These are phyloP conservation scores for Percopsis omiscomaycus DNA, from an alignment of 2,797 vertebrate genomes.

Conservation along the genomic window DNA sequence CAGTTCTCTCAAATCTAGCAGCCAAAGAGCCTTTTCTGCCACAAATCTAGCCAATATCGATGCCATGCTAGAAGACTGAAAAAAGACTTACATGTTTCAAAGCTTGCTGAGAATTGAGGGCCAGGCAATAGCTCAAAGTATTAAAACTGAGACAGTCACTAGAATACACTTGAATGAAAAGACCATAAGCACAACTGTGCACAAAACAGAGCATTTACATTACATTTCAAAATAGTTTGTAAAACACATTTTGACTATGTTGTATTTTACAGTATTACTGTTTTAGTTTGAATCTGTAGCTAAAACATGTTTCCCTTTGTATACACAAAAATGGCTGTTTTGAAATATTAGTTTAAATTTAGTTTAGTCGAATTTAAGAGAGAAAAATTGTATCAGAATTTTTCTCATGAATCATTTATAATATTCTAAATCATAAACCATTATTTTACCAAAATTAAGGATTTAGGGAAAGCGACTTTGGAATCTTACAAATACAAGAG, in stretches of 20 bases:
- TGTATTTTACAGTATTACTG: too few relatives aligned
- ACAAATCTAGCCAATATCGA: constrained; percentile 79
- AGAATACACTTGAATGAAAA: constrained; percentile 70
- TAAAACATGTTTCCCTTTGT: too few relatives aligned
- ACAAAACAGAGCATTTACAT: constrained; percentile 43
- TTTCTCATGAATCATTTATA: too few relatives aligned
- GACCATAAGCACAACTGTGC: constrained; percentile 54
- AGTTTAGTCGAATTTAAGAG: too few relatives aligned
- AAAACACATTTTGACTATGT: constrained; percentile 4
- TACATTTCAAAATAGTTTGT: not conserved
- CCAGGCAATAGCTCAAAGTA: constrained; percentile 79
- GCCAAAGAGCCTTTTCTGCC: constrained; percentile 80
- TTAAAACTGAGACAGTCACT: constrained; percentile 78
- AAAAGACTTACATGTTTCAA: constrained; percentile 85
- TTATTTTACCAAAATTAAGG: too few relatives aligned
- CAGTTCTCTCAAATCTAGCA: constrained; percentile 74
- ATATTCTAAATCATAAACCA: too few relatives aligned
- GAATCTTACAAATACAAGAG: too few relatives aligned
- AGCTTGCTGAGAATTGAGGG: constrained; percentile 81
- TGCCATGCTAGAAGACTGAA: constrained; percentile 79
- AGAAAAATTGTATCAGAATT: too few relatives aligned
- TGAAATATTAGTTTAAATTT: too few relatives aligned
- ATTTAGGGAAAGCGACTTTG: too few relatives aligned
- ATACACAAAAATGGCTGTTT: too few relatives aligned
- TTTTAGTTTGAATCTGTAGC: too few relatives aligned